Percentiles rank a stretch among this genome's conserved stretches.
These are phyloP conservation scores for Pomphorhynchus laevis DNA, from an alignment of 1,140 invertebrate genomes.

Conservation along the genomic window DNA sequence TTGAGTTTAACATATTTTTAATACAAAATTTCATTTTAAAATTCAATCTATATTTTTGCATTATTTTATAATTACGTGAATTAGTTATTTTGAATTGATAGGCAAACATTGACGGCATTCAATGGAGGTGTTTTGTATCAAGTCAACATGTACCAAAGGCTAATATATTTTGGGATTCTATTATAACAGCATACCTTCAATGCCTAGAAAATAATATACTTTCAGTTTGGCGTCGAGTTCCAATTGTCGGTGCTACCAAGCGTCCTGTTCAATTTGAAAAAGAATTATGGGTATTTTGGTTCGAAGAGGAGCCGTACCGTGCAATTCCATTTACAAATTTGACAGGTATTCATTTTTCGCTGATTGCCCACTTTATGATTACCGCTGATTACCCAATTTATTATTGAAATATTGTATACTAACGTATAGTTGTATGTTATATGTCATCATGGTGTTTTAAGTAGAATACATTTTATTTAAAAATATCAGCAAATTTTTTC, in stretches of 20 bases:
- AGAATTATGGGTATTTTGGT: slow-evolving; percentile 96
- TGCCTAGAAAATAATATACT: slow-evolving; percentile 67
- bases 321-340: slow-evolving; percentile 22
- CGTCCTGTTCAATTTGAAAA: slow-evolving; percentile 30
- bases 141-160: too few relatives aligned
- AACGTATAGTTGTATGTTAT: too few relatives aligned
- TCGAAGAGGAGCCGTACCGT: slow-evolving; percentile 85
- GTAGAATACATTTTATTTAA: too few relatives aligned
- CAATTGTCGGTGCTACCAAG: slow-evolving; percentile 17
- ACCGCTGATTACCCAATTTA: not conserved
- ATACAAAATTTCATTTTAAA: not conserved
- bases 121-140: too few relatives aligned
- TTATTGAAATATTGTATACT: slow-evolving; percentile 4
- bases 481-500: too few relatives aligned
- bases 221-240: slow-evolving; percentile 53
- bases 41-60: slow-evolving; percentile 9
- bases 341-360: not conserved
- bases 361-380: not conserved
- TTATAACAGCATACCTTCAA: slow-evolving; percentile 52
- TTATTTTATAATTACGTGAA: slow-evolving; percentile 37
- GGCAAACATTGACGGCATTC: too few relatives aligned
- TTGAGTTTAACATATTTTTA: slow-evolving; percentile 1
- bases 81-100: too few relatives aligned
- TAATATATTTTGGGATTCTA: slow-evolving; percentile 65
- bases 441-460: too few relatives aligned